Percentiles rank a stretch among this genome's conserved stretches.
phyloP scores from a whole-genome alignment of 2,113 vertebrate species.

The Acrocephalus arundinaceus region DNA sequence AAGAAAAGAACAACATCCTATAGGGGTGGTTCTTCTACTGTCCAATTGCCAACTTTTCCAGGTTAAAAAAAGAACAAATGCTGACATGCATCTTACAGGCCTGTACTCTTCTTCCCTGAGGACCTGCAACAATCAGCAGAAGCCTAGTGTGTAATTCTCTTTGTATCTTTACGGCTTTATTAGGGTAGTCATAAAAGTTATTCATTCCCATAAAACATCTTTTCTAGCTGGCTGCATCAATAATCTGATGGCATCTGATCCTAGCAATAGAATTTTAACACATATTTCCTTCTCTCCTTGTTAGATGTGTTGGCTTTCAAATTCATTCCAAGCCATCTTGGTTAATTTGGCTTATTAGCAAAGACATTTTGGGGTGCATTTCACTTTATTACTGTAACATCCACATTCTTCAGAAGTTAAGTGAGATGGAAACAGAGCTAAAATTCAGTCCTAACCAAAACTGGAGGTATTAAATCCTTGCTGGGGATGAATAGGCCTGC shows the following conservation, averaged over 20 bases:
- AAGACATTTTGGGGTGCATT: constrained; percentile 25
- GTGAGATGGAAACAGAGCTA: constrained; percentile 30
- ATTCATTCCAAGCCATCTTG: constrained; percentile 19
- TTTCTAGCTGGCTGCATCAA: constrained; percentile 27
- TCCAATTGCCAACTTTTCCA: neutral
- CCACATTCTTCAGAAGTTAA: constrained; percentile 3
- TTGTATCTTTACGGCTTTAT: constrained; percentile 31
- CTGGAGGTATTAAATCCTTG: neutral
- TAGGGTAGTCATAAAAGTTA: constrained; percentile 34
- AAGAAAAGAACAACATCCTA: neutral
- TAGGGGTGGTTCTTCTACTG: neutral
- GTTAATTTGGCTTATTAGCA: constrained; percentile 11
- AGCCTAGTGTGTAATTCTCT: neutral
- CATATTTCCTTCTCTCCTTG: constrained; percentile 38
- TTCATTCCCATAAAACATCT: constrained; percentile 41
- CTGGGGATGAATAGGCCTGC: neutral
- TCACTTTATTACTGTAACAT: constrained; percentile 16
- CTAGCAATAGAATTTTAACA: constrained; percentile 6
- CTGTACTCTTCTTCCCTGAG: neutral
- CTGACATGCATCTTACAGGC: neutral
- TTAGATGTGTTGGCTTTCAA: constrained; percentile 31
- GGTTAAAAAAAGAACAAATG: neutral
- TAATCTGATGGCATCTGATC: constrained; percentile 28
- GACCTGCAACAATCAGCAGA: neutral
- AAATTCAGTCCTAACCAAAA: constrained; percentile 6